Conservation (phyloP, 2,113 vertebrate genomes). For the Tragelaphus strepsiceros region DNA sequence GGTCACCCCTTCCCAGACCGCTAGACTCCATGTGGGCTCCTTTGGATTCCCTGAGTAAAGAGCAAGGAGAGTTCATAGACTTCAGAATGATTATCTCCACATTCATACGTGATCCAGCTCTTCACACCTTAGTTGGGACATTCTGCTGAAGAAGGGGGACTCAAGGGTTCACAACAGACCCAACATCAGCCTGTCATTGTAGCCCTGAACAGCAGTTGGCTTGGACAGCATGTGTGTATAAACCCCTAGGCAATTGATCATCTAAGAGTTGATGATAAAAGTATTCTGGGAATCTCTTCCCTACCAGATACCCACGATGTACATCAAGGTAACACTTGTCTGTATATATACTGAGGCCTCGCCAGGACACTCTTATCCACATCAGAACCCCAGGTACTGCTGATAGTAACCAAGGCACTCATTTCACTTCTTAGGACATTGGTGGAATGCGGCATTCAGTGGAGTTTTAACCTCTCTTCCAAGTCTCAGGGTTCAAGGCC, state of each 20-base stretch:
- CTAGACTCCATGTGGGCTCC: neutral
- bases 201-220: neutral
- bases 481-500: neutral
- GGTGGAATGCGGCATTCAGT: neutral
- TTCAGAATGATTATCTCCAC: neutral
- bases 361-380: neutral
- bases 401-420: neutral
- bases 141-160: neutral
- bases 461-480: neutral
- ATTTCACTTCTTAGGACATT: neutral
- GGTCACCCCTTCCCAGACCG: neutral
- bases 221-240: neutral
- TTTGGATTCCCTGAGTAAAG: neutral
- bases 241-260: neutral
- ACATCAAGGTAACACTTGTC: neutral
- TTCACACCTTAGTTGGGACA: neutral
- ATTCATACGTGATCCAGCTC: neutral
- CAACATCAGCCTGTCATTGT: neutral
- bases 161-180: neutral
- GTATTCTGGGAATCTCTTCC: neutral
- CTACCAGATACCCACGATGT: neutral
- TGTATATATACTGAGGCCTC: neutral
- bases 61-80: neutral
- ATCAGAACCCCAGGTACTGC: neutral
- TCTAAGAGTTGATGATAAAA: neutral